A percentile compares a stretch with the other conserved stretches of the same genome.
phyloP scores from a whole-genome alignment of 2,888 invertebrate genomes.

The Chrysodeixis includens region DNA sequence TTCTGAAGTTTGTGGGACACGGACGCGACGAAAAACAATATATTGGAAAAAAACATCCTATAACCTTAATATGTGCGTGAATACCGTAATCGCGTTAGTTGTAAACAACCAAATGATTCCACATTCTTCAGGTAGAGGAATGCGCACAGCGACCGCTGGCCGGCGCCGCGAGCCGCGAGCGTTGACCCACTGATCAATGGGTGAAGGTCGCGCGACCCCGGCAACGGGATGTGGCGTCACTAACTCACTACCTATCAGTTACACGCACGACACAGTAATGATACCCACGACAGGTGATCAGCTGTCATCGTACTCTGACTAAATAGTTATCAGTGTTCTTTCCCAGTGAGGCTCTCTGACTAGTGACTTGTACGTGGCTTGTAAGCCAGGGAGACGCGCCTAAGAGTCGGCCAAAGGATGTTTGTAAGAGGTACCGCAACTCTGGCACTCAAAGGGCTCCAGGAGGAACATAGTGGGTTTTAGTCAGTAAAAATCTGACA shows the following conservation, averaged over 20 bases:
- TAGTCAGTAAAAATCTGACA: no score
- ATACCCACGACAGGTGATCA: constrained; percentile 6
- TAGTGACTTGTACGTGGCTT: no score
- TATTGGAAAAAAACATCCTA: neutral
- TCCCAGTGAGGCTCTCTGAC: no score
- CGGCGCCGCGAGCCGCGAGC: constrained; percentile 11
- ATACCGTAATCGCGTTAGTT: constrained; percentile 1
- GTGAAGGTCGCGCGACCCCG: constrained; percentile 44
- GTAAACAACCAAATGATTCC: neutral
- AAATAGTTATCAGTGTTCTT: no score
- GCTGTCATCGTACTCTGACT: neutral
- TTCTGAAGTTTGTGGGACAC: neutral
- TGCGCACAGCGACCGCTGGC: neutral
- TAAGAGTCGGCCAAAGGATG: no score
- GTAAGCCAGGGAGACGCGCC: no score
- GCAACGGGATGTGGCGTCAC: constrained; percentile 41
- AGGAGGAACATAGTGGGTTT: no score
- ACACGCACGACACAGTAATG: constrained; percentile 35
- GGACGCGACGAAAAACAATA: neutral
- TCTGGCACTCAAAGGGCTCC: no score
- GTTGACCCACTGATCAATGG: constrained; percentile 38
- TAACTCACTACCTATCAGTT: constrained; percentile 26
- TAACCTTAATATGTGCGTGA: neutral
- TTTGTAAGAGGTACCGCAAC: no score
- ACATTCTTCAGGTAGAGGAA: constrained; percentile 12